Base-by-base conservation (phyloP, 2,888 invertebrate genomes). In the Uloborus plumipes region DNA sequence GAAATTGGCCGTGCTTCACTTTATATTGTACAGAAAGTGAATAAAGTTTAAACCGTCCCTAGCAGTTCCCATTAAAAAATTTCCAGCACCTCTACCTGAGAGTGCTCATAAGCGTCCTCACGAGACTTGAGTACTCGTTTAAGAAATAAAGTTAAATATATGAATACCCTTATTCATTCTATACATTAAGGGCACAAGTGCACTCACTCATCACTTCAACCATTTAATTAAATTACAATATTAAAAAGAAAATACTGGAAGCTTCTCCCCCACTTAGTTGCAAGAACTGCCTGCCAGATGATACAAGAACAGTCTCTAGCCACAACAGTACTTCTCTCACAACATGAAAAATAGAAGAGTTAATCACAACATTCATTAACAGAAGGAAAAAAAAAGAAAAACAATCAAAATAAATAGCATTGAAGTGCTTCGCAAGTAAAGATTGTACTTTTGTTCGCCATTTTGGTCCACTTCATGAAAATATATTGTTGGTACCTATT, bases 391-490 rank as follows among this genome's bases (percentile, higher is more conserved):
- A 67, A 67, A 51, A 47, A 26, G 47, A 69, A 15, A 72, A 55
- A 73, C 49, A 39, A n/a, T n/a, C 53, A 16, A 71, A 71, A 26
- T 53, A 76, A 53, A 75, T 50, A 66, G 49, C 55, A 47, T 58
- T 76, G 61, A 72, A 31, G 58, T 49, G 69, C 59, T 59, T 66
- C 22, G n/a, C 73, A 70, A 79, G 67, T 70, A 58, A 75, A 61
- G 70, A 62, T 75, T 83, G 67, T 74, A 70, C 50, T 62, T 74
- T 78, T 84, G 84, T 84, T 84, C 79, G 79, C 84, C 84, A 84
- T 79, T 84, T 82, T 84, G 78, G 84, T 78, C 79, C 84, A 70
- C 70, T 74, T 75, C 64, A 64, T 55, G 55, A 49, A 39, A 70
- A 74, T 39, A 55, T 66, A 62, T 53, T 53, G 16, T 82, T 72